Percentiles rank a stretch among this genome's conserved stretches.
phyloP scores from a whole-genome alignment of 2,888 invertebrate genomes.

The Bruchidius siliquastri region DNA sequence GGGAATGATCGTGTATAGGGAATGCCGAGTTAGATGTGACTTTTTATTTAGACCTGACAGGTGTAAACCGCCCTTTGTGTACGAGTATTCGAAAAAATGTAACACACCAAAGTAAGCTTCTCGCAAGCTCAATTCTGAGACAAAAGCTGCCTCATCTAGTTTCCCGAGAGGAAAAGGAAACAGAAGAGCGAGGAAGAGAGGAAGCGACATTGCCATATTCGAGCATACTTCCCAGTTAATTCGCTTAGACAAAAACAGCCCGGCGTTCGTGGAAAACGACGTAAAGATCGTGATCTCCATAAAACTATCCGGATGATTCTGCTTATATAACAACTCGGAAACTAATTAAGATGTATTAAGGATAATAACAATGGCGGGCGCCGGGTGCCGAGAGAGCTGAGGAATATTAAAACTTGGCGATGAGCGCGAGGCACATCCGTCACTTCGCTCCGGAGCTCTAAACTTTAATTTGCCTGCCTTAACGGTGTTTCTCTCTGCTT shows the following conservation, averaged over 20 bases:
- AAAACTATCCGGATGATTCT: background rate
- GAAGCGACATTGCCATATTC: background rate
- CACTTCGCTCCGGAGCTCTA: background rate
- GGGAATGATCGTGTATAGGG: too few species aligned
- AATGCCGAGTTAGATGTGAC: too few species aligned
- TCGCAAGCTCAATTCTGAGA: background rate
- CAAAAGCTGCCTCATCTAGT: background rate
- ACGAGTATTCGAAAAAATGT: background rate
- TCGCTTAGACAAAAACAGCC: background rate
- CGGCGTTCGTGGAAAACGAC: background rate
- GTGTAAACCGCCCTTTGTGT: background rate
- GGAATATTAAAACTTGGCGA: background rate
- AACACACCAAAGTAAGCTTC: background rate
- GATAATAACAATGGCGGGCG: background rate
- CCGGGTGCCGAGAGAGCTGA: background rate
- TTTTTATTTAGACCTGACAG: too few species aligned
- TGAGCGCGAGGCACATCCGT: background rate
- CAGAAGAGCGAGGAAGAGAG: background rate
- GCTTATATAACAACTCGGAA: background rate
- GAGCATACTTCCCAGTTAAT: background rate
- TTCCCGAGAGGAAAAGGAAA: background rate
- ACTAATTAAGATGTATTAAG: background rate
- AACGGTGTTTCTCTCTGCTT: background rate
- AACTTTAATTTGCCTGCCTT: background rate
- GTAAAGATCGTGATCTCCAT: background rate